Evolutionary conservation across 1,140 invertebrate species (phyloP).

Genomic region (Cherax destructor): DNA sequence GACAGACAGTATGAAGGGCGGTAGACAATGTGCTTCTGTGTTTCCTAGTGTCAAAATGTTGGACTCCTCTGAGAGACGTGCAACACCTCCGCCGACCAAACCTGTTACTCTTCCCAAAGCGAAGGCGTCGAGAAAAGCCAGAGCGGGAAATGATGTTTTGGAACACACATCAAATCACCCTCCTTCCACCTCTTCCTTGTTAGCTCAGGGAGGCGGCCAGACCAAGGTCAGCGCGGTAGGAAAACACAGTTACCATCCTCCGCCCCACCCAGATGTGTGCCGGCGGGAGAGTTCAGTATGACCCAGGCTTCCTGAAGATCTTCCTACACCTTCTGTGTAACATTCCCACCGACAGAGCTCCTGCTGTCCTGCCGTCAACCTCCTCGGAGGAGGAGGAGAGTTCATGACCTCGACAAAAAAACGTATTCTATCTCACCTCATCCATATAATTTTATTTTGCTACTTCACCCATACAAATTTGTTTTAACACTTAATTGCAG

Average conservation of each 20-base stretch:
- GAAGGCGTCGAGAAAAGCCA: conserved; percentile 13
- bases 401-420: neutral
- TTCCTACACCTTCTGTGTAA: conserved; percentile 18
- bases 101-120: conserved; percentile 36
- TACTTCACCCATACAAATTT: neutral
- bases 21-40: conserved; percentile 15
- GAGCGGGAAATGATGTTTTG: conserved; percentile 5
- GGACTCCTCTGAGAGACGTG: neutral
- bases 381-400: neutral
- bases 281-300: conserved; percentile 46
- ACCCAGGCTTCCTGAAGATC: conserved; percentile 18
- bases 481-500: neutral
- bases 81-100: neutral
- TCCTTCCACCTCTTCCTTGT: neutral
- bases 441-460: neutral
- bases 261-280: conserved; percentile 44
- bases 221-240: neutral
- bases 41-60: conserved; percentile 33
- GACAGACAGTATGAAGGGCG: neutral
- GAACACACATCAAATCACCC: neutral
- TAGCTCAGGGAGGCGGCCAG: neutral
- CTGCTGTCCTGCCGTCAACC: neutral
- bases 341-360: conserved; percentile 2
- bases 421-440: neutral
- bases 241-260: conserved; percentile 1